Conservation (phyloP, 1,140 invertebrate genomes). For the Ganaspis sp. region DNA sequence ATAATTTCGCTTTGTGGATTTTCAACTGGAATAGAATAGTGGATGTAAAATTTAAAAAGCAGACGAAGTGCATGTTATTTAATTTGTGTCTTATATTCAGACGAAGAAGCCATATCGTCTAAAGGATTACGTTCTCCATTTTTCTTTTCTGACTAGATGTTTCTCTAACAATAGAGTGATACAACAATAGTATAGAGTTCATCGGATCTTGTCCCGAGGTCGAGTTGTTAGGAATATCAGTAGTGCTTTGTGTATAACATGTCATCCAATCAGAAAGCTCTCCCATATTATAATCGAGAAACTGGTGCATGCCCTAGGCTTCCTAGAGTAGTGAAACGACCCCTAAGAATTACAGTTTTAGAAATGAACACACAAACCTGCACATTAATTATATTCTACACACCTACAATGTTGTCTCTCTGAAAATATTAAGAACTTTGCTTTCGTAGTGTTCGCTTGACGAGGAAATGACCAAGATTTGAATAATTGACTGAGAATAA, state of each 20-base stretch:
- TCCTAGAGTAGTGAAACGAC: neutral
- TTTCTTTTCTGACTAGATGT: conserved; percentile 17
- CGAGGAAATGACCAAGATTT: no score
- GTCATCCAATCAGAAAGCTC: conserved; percentile 28
- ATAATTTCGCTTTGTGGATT: neutral
- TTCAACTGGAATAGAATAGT: neutral
- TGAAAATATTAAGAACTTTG: no score
- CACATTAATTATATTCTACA: neutral
- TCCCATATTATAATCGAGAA: conserved; percentile 22
- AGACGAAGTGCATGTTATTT: neutral
- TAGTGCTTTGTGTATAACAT: conserved; percentile 20
- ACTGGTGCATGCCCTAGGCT: neutral
- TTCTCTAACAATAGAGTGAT: conserved; percentile 23
- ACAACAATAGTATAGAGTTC: conserved; percentile 22
- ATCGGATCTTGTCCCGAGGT: conserved; percentile 18
- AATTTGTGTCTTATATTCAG: conserved; percentile 9
- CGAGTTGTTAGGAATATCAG: conserved; percentile 15
- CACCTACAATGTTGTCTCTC: no score
- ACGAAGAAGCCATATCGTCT: neutral
- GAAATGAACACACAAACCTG: neutral
- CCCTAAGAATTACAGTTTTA: neutral
- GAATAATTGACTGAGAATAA: no score
- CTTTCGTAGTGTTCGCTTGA: no score
- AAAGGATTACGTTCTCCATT: conserved; percentile 1
- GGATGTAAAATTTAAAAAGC: neutral